Percentiles rank a stretch among this genome's conserved stretches.
phyloP scores from a whole-genome alignment of 2,797 vertebrate genomes.

The Coregonus sp. region DNA sequence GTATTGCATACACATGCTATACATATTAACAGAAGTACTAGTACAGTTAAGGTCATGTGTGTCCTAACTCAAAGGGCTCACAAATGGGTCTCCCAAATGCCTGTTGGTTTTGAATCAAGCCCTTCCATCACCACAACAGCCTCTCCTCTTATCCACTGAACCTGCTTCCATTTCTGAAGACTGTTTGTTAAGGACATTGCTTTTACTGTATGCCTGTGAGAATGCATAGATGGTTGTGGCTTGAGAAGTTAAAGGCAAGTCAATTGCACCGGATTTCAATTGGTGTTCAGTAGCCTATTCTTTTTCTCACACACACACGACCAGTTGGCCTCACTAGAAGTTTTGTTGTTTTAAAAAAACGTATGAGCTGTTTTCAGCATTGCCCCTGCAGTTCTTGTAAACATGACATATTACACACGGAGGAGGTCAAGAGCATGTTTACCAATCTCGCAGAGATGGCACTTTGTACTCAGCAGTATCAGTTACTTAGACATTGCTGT shows the following conservation, averaged over 20 bases:
- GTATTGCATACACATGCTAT: neutral
- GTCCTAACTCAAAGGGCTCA: conserved; percentile 14
- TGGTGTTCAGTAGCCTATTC: neutral
- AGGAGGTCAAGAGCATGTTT: conserved; percentile 17
- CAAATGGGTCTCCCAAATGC: conserved; percentile 1
- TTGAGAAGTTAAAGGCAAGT: neutral
- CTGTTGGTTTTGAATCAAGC: too few relatives aligned
- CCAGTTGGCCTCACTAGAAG: neutral
- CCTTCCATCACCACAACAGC: too few relatives aligned
- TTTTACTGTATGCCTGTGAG: conserved; percentile 13
- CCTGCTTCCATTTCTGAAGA: neutral
- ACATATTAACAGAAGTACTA: conserved; percentile 4
- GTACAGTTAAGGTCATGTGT: conserved; percentile 11
- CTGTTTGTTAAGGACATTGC: neutral
- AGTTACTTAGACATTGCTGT: conserved; percentile 27
- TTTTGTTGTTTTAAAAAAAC: neutral
- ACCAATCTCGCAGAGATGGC: conserved; percentile 10
- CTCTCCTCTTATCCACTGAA: neutral
- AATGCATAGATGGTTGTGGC: conserved; percentile 14
- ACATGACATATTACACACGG: conserved; percentile 21
- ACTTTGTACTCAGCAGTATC: conserved; percentile 4
- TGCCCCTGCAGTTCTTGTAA: conserved; percentile 17
- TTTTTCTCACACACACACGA: neutral
- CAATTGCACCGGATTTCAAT: neutral
- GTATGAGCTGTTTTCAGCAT: conserved; percentile 19